A percentile compares a stretch with the other conserved stretches of the same genome.
Conservation (phyloP, 2,888 invertebrate species). For the Eristalis intricaria region DNA sequence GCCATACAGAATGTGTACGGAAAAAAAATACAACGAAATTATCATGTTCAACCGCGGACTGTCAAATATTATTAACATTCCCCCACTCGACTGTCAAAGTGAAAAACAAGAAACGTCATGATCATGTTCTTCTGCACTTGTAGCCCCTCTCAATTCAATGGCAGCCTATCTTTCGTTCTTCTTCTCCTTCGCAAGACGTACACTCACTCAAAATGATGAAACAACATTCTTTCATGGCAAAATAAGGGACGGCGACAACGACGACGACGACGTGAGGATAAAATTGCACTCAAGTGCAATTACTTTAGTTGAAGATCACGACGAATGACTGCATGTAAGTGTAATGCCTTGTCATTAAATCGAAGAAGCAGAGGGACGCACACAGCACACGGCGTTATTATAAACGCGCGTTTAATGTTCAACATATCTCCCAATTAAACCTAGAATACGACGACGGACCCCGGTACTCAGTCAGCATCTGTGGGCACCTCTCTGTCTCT, state of each 20-base stretch:
- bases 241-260: not conserved
- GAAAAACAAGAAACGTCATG: not conserved
- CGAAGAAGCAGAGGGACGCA: not conserved
- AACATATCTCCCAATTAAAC: constrained; percentile 46
- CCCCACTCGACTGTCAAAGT: constrained; percentile 4
- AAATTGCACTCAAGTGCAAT: constrained; percentile 34
- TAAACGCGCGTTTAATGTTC: constrained; percentile 34
- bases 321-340: constrained; percentile 21
- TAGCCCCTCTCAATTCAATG: not conserved
- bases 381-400: not conserved
- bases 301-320: constrained; percentile 22
- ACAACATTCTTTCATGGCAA: not conserved
- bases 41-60: not conserved
- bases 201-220: not conserved
- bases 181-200: not conserved
- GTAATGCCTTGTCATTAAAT: constrained; percentile 26
- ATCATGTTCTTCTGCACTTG: constrained; percentile 2
- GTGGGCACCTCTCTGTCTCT: not conserved
- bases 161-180: not conserved
- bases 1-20: not conserved
- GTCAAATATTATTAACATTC: not conserved
- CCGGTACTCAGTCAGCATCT: not conserved
- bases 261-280: not conserved
- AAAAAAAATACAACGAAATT: not conserved
- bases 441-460: constrained; percentile 12